These are phyloP conservation scores for Acronicta aceris DNA, from an alignment of 2,888 invertebrate species.

Conservation along the genomic window DNA sequence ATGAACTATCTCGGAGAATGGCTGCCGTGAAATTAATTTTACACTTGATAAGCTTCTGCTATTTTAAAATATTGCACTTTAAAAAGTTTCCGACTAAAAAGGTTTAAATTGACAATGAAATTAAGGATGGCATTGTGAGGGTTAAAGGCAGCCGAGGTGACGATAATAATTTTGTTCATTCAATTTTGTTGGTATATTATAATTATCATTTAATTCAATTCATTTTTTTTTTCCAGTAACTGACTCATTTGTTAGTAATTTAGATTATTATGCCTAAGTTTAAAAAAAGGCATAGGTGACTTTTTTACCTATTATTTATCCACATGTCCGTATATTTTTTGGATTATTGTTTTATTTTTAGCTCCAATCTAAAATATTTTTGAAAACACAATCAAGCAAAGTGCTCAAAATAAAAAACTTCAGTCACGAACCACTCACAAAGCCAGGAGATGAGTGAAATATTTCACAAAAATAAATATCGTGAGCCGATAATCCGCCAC, in stretches of 20 bases:
- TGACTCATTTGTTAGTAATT: too few relatives aligned
- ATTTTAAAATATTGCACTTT: slow-evolving; percentile 59
- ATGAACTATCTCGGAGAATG: slow-evolving; percentile 73
- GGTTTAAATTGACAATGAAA: slow-evolving; percentile 41
- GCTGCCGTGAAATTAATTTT: slow-evolving; percentile 76
- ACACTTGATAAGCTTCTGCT: slow-evolving; percentile 72
- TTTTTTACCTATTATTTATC: too few relatives aligned
- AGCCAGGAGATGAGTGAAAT: slow-evolving; percentile 24
- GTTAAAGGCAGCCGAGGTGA: slow-evolving; percentile 1
- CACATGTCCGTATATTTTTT: too few relatives aligned
- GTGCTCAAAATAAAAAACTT: slow-evolving; percentile 5
- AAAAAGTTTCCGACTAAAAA: slow-evolving; percentile 36
- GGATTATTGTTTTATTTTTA: not conserved
- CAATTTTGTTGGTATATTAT: not conserved
- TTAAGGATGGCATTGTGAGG: slow-evolving; percentile 16
- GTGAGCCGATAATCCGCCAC: slow-evolving; percentile 52
- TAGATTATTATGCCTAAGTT: too few relatives aligned
- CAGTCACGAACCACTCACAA: slow-evolving; percentile 9
- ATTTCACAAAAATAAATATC: slow-evolving; percentile 51
- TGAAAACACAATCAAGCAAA: not conserved
- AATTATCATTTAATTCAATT: too few relatives aligned
- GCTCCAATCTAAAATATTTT: not conserved
- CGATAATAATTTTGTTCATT: slow-evolving; percentile 24
- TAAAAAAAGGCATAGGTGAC: too few relatives aligned
- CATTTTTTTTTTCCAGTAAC: too few relatives aligned